Base-by-base conservation (phyloP, 1,140 invertebrate genomes). In the Musca domestica region DNA sequence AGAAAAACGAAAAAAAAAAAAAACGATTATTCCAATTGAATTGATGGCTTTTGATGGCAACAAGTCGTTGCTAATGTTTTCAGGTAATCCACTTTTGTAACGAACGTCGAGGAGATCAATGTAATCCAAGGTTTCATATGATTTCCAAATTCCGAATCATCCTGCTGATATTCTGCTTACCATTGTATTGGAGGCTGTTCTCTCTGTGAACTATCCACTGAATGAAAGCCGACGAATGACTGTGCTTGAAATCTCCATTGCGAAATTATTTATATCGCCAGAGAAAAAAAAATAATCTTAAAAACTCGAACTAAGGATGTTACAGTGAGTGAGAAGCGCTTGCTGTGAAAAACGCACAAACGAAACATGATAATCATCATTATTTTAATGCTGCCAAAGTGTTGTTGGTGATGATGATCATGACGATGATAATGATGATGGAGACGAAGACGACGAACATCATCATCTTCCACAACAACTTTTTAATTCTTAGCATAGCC, bases 251-350 rank as follows among this genome's bases (percentile, higher is more conserved):
- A 69, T 69, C 51, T 56, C 69, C 70, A 74, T 63, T 69, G 69
- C 71, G 71, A 75, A 73, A 77, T 79, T 79, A 80, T 80, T 77
- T 80, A 80, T 80, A 80, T 72, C 69, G 56, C 56, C n/a, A 41
- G 54, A 58, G 30, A 58, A 15, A 56, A 30, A 56, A 58, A 17
- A 30, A 27, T 10, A 54, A 54, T 54, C 25, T 6, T 7, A 25
- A 56, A 34, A 61, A 34, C 30, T 19, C 56, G 34, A 61, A 30
- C 34, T 61, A 61, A 61, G 56, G 56, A 61, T 61, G 56, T 61
- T 61, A 61, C 56, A 61, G 17, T 61, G 20, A 41, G 56, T 41
- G 56, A 61, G 17, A 27, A 27, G 15, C 52, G 23, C 19, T 61
- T 15, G 15, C 30, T 34, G 0, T 7, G 25, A 41, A 41, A 41